A percentile compares a stretch with the other conserved stretches of the same genome.
Conservation (phyloP, 2,113 vertebrate genomes). For the Tragelaphus buxtoni region DNA sequence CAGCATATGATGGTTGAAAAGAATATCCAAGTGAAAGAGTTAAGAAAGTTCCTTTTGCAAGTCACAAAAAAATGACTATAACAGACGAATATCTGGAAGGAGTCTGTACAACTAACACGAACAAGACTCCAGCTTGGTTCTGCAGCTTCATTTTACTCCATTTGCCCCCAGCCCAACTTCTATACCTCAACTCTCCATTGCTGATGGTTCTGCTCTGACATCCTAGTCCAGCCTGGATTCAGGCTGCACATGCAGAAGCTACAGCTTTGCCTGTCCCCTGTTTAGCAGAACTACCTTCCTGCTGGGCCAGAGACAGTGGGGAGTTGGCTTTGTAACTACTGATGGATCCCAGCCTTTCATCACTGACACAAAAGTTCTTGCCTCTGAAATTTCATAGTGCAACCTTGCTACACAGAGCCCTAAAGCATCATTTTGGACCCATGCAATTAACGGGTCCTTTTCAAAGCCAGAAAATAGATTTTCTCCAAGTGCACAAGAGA, state of each 20-base stretch:
- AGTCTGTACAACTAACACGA: neutral
- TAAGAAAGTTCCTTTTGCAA: neutral
- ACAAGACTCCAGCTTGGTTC: neutral
- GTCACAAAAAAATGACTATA: neutral
- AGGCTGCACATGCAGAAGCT: neutral
- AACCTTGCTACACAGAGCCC: neutral
- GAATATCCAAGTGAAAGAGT: neutral
- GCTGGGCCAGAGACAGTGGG: neutral
- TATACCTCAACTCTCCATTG: neutral
- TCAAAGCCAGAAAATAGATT: constrained; percentile 36
- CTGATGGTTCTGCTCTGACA: neutral
- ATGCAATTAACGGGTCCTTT: constrained; percentile 20
- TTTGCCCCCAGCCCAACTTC: no score
- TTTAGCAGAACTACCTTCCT: neutral
- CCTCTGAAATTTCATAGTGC: constrained; percentile 20
- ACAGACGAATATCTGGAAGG: neutral
- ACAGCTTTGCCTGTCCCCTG: neutral
- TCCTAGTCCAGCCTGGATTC: neutral
- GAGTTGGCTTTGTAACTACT: neutral
- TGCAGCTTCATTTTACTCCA: neutral
- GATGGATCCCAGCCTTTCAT: neutral
- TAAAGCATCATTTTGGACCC: constrained; percentile 24
- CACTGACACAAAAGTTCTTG: neutral
- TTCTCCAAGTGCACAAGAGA: constrained; percentile 17
- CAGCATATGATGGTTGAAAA: neutral